Base-by-base conservation (phyloP, 1,140 invertebrate genomes). In the Eupeodes corollae region DNA sequence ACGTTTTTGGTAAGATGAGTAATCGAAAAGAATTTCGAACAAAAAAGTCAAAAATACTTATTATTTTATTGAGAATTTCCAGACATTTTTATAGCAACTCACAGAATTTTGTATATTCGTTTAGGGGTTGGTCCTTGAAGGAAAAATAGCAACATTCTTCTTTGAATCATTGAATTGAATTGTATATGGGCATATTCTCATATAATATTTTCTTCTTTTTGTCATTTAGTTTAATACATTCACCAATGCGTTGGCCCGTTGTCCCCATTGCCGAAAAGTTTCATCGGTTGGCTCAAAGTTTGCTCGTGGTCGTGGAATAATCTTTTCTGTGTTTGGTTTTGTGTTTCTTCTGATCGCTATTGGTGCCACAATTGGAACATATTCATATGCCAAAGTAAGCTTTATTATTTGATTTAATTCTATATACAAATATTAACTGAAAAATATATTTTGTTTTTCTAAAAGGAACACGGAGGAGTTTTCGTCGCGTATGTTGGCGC, bases 181-280 rank as follows among this genome's bases (percentile, higher is more conserved):
- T n/a, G n/a, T n/a, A n/a, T n/a, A n/a, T n/a, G n/a, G n/a, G n/a
- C n/a, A n/a, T 40, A 16, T 32, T 47, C 15, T 15, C 44, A 49
- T 42, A 32, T 48, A 32, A 15, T 37, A 48, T 35, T 49, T 30
- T 21, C 14, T 43, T 31, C 47, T 51, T 57, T 67, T 49, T 51
- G 55, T n/a, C n/a, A 78, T 80, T 33, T 75, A 93, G 88, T 96
- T 95, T 67, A 93, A 95, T 68, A 88, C 88, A 52, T 72, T 93
- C 63, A 89, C 87, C 63, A 96, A 95, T 73, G 84, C 91, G 50
- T 75, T 96, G 48, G 92, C 92, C n/a, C 79, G 91, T 63, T 97
- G 93, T 77, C 91, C 93, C 32, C 89, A 94, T 71, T 97, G 92
- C 72, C 79, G 89, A 49, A 92, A 91, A 74, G 86, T 95, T 58